A percentile compares a stretch with the other conserved stretches of the same genome.
Conservation (phyloP, 2,797 vertebrate species). For the Babyrousa celebensis region DNA sequence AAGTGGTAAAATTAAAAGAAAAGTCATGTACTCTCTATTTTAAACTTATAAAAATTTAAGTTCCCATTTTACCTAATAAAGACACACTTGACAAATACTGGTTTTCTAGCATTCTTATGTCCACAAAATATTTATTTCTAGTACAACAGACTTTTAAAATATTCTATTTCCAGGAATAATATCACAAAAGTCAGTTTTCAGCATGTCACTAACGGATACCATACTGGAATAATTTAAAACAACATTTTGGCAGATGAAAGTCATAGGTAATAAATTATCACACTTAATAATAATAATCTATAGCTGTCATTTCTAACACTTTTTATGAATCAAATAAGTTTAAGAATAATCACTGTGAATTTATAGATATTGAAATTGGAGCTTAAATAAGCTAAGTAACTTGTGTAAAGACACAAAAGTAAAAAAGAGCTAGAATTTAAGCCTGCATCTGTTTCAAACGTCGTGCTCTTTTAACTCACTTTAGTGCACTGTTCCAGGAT, state of each 20-base stretch:
- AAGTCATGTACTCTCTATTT: slow-evolving; percentile 23
- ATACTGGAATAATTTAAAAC: slow-evolving; percentile 12
- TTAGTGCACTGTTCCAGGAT: background rate
- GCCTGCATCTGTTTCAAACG: background rate
- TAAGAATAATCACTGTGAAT: slow-evolving; percentile 7
- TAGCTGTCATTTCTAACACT: background rate
- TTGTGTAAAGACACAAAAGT: background rate
- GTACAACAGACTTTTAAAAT: background rate
- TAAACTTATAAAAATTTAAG: slow-evolving; percentile 15
- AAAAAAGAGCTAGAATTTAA: slow-evolving; percentile 41
- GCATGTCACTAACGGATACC: background rate
- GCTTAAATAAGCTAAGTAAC: background rate
- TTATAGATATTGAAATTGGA: slow-evolving; percentile 41
- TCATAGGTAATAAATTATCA: background rate
- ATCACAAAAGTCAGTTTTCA: slow-evolving; percentile 1
- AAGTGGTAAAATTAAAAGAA: slow-evolving; percentile 54
- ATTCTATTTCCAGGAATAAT: slow-evolving; percentile 6
- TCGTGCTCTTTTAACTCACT: background rate
- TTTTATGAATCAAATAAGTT: background rate
- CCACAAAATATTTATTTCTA: slow-evolving; percentile 32
- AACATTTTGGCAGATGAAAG: slow-evolving; percentile 37
- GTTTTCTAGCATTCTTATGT: background rate
- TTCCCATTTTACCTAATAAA: slow-evolving; percentile 29
- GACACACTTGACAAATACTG: background rate
- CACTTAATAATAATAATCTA: background rate